phyloP scores from a whole-genome alignment of 2,113 vertebrate species.

The Ameiurus melas region DNA sequence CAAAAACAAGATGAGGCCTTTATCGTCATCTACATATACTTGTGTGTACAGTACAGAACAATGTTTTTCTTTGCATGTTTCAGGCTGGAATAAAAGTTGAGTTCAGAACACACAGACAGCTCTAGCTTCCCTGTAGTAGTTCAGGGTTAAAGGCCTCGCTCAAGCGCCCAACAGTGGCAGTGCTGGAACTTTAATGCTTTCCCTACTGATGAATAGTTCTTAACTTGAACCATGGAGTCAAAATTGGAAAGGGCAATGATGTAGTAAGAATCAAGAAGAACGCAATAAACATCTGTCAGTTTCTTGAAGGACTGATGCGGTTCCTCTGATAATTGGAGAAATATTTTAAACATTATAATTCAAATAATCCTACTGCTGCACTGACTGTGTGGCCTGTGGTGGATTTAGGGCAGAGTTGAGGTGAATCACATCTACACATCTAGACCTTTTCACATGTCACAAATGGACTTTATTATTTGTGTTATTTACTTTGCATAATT shows the following conservation, averaged over 20 bases:
- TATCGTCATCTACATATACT: background rate
- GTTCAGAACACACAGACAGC: background rate
- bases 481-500: background rate
- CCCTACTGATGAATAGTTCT: background rate
- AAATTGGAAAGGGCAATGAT: background rate
- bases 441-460: background rate
- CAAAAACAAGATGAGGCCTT: background rate
- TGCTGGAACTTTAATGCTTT: background rate
- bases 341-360: background rate
- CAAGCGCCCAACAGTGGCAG: background rate
- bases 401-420: background rate
- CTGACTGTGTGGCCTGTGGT: background rate
- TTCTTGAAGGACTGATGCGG: background rate
- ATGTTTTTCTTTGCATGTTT: background rate
- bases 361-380: background rate
- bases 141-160: background rate
- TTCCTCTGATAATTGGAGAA: background rate
- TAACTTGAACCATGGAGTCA: background rate
- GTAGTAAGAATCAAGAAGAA: background rate
- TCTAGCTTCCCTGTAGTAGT: background rate
- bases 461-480: background rate
- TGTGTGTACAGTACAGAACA: background rate
- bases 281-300: background rate
- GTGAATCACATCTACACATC: background rate
- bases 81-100: background rate